A percentile compares a stretch with the other conserved stretches of the same genome.
These are phyloP conservation scores for Phoxinus phoxinus DNA, from an alignment of 2,113 vertebrate genomes.

Conservation along the genomic window DNA sequence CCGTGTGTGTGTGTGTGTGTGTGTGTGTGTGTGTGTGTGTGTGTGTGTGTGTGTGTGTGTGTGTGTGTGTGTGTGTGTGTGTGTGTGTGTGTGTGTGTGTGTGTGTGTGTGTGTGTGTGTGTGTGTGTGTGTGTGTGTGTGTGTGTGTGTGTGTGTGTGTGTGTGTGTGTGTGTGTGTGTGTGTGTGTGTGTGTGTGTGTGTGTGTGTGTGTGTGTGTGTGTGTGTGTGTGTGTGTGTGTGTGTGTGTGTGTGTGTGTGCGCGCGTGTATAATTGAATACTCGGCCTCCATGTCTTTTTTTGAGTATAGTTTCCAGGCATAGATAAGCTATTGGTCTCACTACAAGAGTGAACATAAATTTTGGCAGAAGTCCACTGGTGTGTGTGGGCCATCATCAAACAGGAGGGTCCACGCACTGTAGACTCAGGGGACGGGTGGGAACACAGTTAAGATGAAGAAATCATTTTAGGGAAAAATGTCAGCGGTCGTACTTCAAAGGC, in stretches of 20 bases:
- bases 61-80: slow-evolving; percentile 4
- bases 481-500: slow-evolving; percentile 38
- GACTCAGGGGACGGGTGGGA: slow-evolving; percentile 29
- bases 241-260: slow-evolving; percentile 5
- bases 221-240: too few species aligned
- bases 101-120: too few species aligned
- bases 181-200: too few species aligned
- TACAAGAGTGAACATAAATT: slow-evolving; percentile 25
- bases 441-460: slow-evolving; percentile 39
- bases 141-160: too few species aligned
- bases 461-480: slow-evolving; percentile 46
- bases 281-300: slow-evolving; percentile 63
- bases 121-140: not conserved
- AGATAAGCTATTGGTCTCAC: slow-evolving; percentile 62
- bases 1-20: slow-evolving; percentile 36
- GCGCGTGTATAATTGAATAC: slow-evolving; percentile 3
- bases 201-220: not conserved
- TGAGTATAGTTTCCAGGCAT: slow-evolving; percentile 72
- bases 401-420: slow-evolving; percentile 16
- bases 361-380: slow-evolving; percentile 13
- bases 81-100: too few species aligned
- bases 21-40: not conserved
- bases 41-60: too few species aligned
- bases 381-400: slow-evolving; percentile 35
- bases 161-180: slow-evolving; percentile 7